Percentiles rank a stretch among this genome's conserved stretches.
Conservation (phyloP, 2,113 vertebrate genomes). For the Coracopsis vasa region DNA sequence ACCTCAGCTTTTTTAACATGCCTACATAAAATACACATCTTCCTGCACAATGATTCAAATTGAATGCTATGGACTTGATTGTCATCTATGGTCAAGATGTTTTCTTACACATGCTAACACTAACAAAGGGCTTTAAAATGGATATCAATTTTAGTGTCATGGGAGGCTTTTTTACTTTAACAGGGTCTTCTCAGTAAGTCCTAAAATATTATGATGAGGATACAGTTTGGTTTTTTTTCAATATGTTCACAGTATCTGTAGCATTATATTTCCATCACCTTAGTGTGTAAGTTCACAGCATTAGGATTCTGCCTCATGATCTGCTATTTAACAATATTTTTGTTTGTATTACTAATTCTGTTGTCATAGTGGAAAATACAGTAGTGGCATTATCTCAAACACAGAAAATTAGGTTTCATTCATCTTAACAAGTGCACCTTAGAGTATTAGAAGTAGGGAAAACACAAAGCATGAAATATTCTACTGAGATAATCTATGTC, state of each 20-base stretch:
- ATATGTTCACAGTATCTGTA: neutral
- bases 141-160: neutral
- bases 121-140: neutral
- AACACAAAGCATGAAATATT: conserved; percentile 34
- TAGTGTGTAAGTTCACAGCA: neutral
- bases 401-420: conserved; percentile 40
- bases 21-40: neutral
- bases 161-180: neutral
- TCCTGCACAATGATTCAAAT: neutral
- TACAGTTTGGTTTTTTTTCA: neutral
- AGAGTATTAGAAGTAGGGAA: conserved; percentile 11
- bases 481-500: conserved; percentile 18
- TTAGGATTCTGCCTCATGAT: neutral
- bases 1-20: neutral
- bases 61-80: neutral
- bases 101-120: neutral
- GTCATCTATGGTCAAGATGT: neutral
- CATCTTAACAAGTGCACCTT: conserved; percentile 38
- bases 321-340: neutral
- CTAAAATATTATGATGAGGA: neutral
- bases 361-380: neutral
- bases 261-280: neutral
- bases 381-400: conserved; percentile 15
- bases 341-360: neutral
- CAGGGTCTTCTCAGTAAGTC: neutral